These are phyloP conservation scores for Tiaroga cobitis DNA, from an alignment of 2,797 vertebrate species.

Conservation along the genomic window DNA sequence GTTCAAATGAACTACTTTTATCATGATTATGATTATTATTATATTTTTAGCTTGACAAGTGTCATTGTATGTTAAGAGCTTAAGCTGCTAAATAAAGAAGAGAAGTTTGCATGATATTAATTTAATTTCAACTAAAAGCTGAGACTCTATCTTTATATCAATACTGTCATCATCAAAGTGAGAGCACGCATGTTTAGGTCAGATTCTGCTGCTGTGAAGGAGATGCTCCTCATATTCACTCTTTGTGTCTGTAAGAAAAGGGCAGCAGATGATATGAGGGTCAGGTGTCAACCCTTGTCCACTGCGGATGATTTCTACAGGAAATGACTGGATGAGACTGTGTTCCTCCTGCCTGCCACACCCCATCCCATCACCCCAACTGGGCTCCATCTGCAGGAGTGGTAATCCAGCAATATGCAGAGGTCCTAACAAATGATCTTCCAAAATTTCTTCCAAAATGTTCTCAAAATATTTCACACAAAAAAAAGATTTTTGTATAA, in stretches of 20 bases:
- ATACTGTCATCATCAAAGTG: conserved; percentile 1
- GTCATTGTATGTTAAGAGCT: neutral
- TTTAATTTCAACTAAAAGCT: neutral
- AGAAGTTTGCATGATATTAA: neutral
- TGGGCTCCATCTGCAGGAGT: conserved; percentile 26
- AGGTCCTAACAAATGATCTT: conserved; percentile 19
- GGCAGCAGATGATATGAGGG: conserved; percentile 47
- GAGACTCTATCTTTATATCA: neutral
- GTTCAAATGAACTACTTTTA: neutral
- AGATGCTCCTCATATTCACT: conserved; percentile 13
- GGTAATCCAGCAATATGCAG: conserved; percentile 25
- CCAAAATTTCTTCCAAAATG: neutral
- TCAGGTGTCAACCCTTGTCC: conserved; percentile 47
- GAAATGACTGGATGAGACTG: conserved; percentile 32
- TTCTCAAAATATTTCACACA: neutral
- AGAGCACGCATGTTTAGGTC: conserved; percentile 17
- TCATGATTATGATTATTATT: neutral
- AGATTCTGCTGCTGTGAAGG: conserved; percentile 26
- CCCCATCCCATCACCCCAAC: conserved; percentile 52
- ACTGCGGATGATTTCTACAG: conserved; percentile 38
- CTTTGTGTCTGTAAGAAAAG: conserved; percentile 21
- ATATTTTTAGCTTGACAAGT: neutral
- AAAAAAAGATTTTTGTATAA: neutral
- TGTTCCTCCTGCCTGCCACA: conserved; percentile 45
- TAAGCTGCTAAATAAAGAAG: neutral